phyloP scores from a whole-genome alignment of 2,888 invertebrate species.

The Euclidia mi region DNA sequence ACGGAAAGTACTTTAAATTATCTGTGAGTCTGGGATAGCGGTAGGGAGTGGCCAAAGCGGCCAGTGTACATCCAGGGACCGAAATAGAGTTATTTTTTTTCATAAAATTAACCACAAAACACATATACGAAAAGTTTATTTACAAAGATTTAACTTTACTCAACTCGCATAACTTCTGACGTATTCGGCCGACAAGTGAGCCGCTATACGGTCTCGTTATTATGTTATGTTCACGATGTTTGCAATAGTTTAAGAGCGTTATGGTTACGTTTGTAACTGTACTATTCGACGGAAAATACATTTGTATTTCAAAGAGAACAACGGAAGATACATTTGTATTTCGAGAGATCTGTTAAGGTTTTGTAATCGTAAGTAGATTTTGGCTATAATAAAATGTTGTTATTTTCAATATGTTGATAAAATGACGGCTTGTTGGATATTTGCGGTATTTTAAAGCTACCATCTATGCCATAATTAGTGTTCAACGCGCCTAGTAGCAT shows the following conservation, averaged over 20 bases:
- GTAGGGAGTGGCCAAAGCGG: constrained; percentile 18
- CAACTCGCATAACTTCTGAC: constrained; percentile 13
- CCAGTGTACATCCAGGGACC: constrained; percentile 14
- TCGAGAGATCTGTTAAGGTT: no score
- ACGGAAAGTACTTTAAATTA: constrained; percentile 54
- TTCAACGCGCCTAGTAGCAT: no score
- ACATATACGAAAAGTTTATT: constrained; percentile 14
- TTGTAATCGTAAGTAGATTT: no score
- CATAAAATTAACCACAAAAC: constrained; percentile 16
- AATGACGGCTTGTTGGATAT: no score
- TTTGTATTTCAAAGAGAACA: no score
- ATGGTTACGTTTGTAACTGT: neutral
- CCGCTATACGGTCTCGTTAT: neutral
- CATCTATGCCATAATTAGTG: no score
- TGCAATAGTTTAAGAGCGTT: constrained; percentile 3
- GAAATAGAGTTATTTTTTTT: constrained; percentile 19
- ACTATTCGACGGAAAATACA: neutral
- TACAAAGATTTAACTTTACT: constrained; percentile 16
- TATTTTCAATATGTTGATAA: no score
- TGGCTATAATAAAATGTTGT: no score
- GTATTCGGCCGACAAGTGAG: constrained; percentile 9
- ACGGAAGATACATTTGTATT: no score
- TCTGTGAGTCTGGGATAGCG: constrained; percentile 28
- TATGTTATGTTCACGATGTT: neutral
- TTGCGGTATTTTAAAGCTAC: no score